Base-by-base conservation (phyloP, 2,888 invertebrate genomes). In the Noctua janthe region DNA sequence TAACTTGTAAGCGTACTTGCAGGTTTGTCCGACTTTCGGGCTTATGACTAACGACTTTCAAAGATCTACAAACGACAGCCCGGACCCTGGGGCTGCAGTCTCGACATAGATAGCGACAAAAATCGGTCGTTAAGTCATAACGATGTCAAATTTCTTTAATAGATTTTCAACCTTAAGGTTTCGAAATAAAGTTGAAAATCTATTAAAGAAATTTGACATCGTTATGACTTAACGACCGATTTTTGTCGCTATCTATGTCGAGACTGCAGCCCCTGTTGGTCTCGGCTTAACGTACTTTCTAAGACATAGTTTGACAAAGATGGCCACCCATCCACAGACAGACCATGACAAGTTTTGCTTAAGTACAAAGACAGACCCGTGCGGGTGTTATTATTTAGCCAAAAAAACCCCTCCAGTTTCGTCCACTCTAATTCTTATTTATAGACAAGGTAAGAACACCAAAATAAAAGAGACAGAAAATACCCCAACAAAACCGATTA, bases 401-500 rank as follows among this genome's bases (percentile, higher is more conserved):
- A 4, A 7, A 4, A 7, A 47, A 8, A 0, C 7, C 20, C n/a
- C 5, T 39, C 66, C 20, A 47, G 7, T 5, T 10, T 47, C 64
- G 7, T 54, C 43, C 6, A 47, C 35, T n/a, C 43, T 84, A 76
- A 87, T 87, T 87, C 85, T 84, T 66, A 87, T 85, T 85, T 79
- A 87, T 87, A 80, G 84, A 76, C 64, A 54, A 71, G 35, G 47
- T 29, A 17, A 69, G n/a, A 83, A 64, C 23, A 82, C 51, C 29
- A 47, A 75, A 86, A 88, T 85, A 80, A 82, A 86, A 80, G 59
- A 86, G 56, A 86, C 82, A 82, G 17, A 82, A 72, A 82, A 84
- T 84, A 78, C 78, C 79, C 81, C 82, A 74, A 67, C 81, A 85
- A 85, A 84, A 86, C 77, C 86, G 86, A 86, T 88, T 76, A 76